Evolutionary conservation across 2,797 vertebrate genomes (phyloP).

Genomic region (Synanceia verrucosa): DNA sequence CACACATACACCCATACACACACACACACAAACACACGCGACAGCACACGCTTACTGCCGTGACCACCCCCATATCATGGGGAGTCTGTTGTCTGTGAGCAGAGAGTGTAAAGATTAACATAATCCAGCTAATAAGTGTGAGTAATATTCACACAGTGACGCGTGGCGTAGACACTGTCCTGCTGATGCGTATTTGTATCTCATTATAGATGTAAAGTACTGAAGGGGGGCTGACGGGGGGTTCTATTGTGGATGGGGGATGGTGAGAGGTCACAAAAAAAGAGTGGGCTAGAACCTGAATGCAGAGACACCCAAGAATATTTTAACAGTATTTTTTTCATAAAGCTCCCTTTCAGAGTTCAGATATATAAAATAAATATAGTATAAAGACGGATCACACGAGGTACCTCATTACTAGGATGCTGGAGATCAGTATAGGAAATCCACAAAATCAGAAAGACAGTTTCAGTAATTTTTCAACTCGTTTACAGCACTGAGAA

Average conservation of each 20-base stretch:
- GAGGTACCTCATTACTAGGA: conserved; percentile 2
- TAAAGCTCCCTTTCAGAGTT: conserved; percentile 21
- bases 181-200: conserved; percentile 88
- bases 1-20: conserved; percentile 47
- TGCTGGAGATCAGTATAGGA: conserved; percentile 14
- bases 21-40: conserved; percentile 41
- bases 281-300: conserved; percentile 37
- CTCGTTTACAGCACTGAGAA: conserved; percentile 43
- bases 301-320: conserved; percentile 38
- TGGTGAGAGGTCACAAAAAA: conserved; percentile 54
- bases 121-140: conserved; percentile 88
- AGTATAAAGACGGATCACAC: conserved; percentile 30
- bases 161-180: conserved; percentile 84
- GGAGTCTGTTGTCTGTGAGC: conserved; percentile 83
- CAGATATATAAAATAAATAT: no score
- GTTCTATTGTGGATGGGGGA: conserved; percentile 42
- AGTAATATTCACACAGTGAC: conserved; percentile 87
- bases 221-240: conserved; percentile 38
- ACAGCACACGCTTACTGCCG: conserved; percentile 67
- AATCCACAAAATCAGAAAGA: conserved; percentile 36
- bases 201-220: conserved; percentile 86
- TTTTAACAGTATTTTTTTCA: conserved; percentile 32
- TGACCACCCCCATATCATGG: conserved; percentile 78
- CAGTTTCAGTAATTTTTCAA: conserved; percentile 24
- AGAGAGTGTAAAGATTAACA: conserved; percentile 87